Conservation (phyloP, 2,888 invertebrate genomes). For the Sesia bembeciformis region DNA sequence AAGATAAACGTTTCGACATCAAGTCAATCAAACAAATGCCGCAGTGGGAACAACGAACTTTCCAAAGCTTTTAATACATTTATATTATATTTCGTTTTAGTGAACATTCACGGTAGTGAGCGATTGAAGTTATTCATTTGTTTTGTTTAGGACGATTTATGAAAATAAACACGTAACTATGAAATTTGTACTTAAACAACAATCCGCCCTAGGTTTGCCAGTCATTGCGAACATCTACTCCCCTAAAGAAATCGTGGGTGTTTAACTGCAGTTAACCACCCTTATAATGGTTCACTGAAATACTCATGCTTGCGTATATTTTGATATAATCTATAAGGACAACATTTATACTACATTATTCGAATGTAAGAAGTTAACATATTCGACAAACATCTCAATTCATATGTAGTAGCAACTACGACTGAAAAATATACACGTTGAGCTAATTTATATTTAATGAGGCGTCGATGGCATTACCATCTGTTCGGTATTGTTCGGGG, state of each 20-base stretch:
- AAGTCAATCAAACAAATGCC: constrained; percentile 46
- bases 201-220: too few species aligned
- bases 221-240: too few species aligned
- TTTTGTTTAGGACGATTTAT: background rate
- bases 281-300: too few species aligned
- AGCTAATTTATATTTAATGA: constrained; percentile 28
- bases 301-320: too few species aligned
- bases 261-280: too few species aligned
- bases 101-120: constrained; percentile 10
- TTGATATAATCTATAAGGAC: too few species aligned
- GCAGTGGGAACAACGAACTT: constrained; percentile 28
- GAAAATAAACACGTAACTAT: background rate
- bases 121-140: constrained; percentile 27
- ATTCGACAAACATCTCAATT: too few species aligned
- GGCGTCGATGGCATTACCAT: constrained; percentile 31
- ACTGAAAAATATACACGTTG: background rate
- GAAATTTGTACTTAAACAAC: background rate
- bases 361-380: too few species aligned
- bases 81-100: constrained; percentile 39
- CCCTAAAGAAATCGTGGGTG: too few species aligned
- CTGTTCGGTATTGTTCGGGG: too few species aligned
- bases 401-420: background rate
- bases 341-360: too few species aligned
- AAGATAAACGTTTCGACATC: constrained; percentile 56
- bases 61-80: constrained; percentile 44